Evolutionary conservation across 2,888 invertebrate genomes (phyloP).

Genomic region (Alloplasta piceator): DNA sequence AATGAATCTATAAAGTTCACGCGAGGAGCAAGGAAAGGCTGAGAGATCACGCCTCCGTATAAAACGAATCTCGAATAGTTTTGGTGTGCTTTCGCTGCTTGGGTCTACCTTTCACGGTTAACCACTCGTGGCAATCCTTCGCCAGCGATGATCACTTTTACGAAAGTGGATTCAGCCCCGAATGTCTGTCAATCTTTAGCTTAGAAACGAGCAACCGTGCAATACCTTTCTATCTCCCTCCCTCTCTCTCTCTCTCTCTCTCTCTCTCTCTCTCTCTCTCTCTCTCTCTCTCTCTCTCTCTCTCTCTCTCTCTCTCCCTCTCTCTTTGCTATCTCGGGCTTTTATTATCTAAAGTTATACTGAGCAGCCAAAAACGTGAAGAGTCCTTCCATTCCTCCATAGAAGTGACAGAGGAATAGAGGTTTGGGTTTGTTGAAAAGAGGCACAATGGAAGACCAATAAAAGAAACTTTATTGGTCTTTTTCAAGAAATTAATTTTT

Average conservation of each 20-base stretch:
- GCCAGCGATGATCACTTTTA: conserved; percentile 31
- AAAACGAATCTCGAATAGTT: conserved; percentile 37
- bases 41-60: conserved; percentile 17
- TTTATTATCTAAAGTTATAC: conserved; percentile 13
- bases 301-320: neutral
- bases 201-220: conserved; percentile 7
- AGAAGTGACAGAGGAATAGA: too few species aligned
- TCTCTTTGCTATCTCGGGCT: neutral
- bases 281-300: too few species aligned
- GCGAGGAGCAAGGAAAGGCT: conserved; percentile 13
- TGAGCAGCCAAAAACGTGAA: neutral
- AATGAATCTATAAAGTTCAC: conserved; percentile 41
- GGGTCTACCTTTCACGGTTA: conserved; percentile 14
- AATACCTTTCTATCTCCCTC: neutral
- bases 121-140: conserved; percentile 28
- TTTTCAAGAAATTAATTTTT: too few species aligned
- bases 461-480: too few species aligned
- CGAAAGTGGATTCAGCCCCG: conserved; percentile 41
- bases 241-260: too few species aligned
- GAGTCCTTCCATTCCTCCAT: neutral
- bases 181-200: conserved; percentile 55
- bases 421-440: too few species aligned
- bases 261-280: too few species aligned
- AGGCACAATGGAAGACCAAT: too few species aligned
- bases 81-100: conserved; percentile 5